Conservation (phyloP, 2,797 vertebrate genomes). For the Eptatretus atami region DNA sequence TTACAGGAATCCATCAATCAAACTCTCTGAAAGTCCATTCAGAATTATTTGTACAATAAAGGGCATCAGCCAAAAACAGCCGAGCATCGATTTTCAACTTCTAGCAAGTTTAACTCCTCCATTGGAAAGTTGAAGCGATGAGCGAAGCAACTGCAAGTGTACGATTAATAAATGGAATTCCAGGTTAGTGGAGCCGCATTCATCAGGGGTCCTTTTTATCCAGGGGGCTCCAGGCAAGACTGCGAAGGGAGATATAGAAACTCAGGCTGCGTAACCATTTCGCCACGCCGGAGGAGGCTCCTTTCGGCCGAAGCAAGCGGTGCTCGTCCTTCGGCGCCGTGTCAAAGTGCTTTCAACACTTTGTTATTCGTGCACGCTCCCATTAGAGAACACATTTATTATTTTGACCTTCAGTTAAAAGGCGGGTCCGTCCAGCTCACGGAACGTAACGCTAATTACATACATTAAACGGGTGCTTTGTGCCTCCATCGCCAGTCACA, state of each 20-base stretch:
- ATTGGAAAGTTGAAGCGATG: too few relatives aligned
- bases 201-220: neutral
- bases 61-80: too few relatives aligned
- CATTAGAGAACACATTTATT: constrained; percentile 6
- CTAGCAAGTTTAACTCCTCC: too few relatives aligned
- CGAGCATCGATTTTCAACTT: too few relatives aligned
- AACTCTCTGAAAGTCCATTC: too few relatives aligned
- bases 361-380: constrained; percentile 3
- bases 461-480: neutral
- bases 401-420: constrained; percentile 6
- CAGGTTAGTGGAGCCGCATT: neutral
- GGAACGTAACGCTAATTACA: constrained; percentile 5
- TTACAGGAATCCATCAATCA: too few relatives aligned
- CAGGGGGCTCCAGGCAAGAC: neutral
- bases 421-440: constrained; percentile 2
- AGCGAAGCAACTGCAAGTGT: neutral
- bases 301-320: neutral
- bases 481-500: too few relatives aligned
- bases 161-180: neutral
- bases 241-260: neutral
- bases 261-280: neutral
- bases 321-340: constrained; percentile 1
- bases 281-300: neutral
- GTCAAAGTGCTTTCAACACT: constrained; percentile 4
- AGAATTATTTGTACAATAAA: too few relatives aligned